Base-by-base conservation (phyloP, 2,888 invertebrate species). In the Drosophila pseudotalamancana region DNA sequence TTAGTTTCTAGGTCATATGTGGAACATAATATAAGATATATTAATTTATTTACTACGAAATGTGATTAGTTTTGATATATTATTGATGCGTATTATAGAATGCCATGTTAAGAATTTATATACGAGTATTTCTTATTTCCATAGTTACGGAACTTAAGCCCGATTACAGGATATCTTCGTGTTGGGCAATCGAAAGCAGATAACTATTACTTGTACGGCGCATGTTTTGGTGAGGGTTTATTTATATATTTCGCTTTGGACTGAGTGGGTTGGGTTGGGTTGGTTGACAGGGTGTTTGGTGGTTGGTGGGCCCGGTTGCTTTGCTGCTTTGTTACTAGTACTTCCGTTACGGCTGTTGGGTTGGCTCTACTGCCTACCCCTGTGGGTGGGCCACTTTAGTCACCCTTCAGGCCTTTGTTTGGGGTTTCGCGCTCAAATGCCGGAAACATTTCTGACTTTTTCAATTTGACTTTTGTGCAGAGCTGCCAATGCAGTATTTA, bases 331-430 rank as follows among this genome's bases (percentile, higher is more conserved):
- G 56, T 63, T 72, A 64, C 68, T 66, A 45, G 71, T 72, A 77
- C 82, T 87, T 85, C 81, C 83, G 83, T 76, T 85, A 68, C 82
- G 85, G 87, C 48, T 72, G 80, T 87, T 87, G 62, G 68, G 65
- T 73, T 37, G 39, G 29, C 72, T 57, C 31, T 55, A 60, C 45
- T 54, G 72, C 63, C 66, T 60, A 69, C 66, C 65, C 60, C 61
- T 39, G 70, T 61, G 68, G 59, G 65, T 64, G 65, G 71, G 67
- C 59, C 73, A 68, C 65, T 68, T 72, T 69, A 53, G 60, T 56
- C 77, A 68, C 75, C 78, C 69, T 23, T 50, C 49, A 12, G 31
- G 21, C 25, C 45, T 64, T 65, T 43, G 68, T 49, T 55, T 45
- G 64, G 61, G 46, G 56, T 55, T 29, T 49, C 27, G 39, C 53